phyloP scores from a whole-genome alignment of 2,797 vertebrate genomes.

The Muraenolepis orangiensis region DNA sequence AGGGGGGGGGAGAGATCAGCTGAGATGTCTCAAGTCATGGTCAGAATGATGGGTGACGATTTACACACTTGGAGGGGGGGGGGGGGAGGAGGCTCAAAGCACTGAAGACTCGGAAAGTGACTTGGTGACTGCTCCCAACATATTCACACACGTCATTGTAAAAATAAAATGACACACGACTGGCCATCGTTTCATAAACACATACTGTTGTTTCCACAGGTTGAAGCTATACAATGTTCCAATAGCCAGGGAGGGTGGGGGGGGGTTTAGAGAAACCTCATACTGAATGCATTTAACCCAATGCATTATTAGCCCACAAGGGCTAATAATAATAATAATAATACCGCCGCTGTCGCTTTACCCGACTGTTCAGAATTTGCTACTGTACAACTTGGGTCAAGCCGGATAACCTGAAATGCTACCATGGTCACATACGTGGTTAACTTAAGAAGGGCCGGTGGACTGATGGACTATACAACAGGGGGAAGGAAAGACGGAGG shows the following conservation, averaged over 20 bases:
- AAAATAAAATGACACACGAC: slow-evolving; percentile 55
- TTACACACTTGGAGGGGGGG: slow-evolving; percentile 48
- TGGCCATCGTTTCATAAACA: slow-evolving; percentile 66
- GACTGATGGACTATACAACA: slow-evolving; percentile 51
- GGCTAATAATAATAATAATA: slow-evolving; percentile 30
- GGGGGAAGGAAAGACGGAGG: neutral
- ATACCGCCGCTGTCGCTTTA: slow-evolving; percentile 34
- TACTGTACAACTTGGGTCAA: slow-evolving; percentile 64
- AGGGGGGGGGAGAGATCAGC: slow-evolving; percentile 64
- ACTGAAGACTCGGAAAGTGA: slow-evolving; percentile 60
- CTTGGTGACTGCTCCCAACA: slow-evolving; percentile 70
- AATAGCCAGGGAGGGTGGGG: slow-evolving; percentile 13
- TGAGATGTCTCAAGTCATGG: slow-evolving; percentile 62
- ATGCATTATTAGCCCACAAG: too few species aligned
- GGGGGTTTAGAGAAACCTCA: slow-evolving; percentile 43
- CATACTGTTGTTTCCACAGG: slow-evolving; percentile 60
- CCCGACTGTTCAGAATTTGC: slow-evolving; percentile 43
- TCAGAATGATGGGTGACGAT: slow-evolving; percentile 40
- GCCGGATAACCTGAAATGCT: slow-evolving; percentile 60
- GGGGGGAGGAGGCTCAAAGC: slow-evolving; percentile 16
- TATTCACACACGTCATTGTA: slow-evolving; percentile 52
- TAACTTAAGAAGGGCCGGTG: slow-evolving; percentile 27
- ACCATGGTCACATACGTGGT: slow-evolving; percentile 54
- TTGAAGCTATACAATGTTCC: slow-evolving; percentile 61
- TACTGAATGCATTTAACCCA: slow-evolving; percentile 50